Evolutionary conservation across 2,888 invertebrate genomes (phyloP), one percentile per base, ranked within the genome.

Genomic region (Zelleria hepariella): DNA sequence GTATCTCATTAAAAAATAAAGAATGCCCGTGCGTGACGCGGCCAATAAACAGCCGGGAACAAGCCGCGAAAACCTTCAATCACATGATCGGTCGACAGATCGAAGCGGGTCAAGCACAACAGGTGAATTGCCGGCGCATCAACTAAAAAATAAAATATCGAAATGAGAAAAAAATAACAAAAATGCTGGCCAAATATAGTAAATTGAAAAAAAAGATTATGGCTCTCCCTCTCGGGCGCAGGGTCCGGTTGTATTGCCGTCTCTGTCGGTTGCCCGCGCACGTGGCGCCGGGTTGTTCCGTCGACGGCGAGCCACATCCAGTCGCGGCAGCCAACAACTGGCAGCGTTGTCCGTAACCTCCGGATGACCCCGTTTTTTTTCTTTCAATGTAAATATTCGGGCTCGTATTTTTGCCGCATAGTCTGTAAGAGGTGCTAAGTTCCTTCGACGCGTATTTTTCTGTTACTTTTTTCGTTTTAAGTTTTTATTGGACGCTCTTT

Each of bases 81-180:
- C 86, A 86, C 80, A 80, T 85, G 84, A 82, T 82, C 83, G 75
- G 71, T 73, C 73, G 81, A 78, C 82, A 80, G 80, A 85, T 87
- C 81, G 80, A 85, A 87, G 74, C 80, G 84, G 87, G 87, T 87
- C 87, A 87, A 86, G 86, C 86, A 85, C 87, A 87, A 87, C 87
- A 86, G 87, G 87, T 87, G 87, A 86, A 80, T 76, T 80, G 80
- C 78, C 81, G 77, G 76, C 82, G 84, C 86, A 87, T 87, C 87
- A 88, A 87, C 88, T 88, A 87, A 87, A 88, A 88, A 88, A 88
- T 87, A 88, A 88, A 88, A 87, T 87, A 87, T 88, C 85, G 85
- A 86, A 87, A 86, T 86, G 86, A 79, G 86, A 85, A 86, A 87
- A 42, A 86, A 88, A 87, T 88, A 87, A 88, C 86, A 87, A 87